These are phyloP conservation scores for Calliphora vomitoria DNA, from an alignment of 2,888 invertebrate species.

Conservation along the genomic window DNA sequence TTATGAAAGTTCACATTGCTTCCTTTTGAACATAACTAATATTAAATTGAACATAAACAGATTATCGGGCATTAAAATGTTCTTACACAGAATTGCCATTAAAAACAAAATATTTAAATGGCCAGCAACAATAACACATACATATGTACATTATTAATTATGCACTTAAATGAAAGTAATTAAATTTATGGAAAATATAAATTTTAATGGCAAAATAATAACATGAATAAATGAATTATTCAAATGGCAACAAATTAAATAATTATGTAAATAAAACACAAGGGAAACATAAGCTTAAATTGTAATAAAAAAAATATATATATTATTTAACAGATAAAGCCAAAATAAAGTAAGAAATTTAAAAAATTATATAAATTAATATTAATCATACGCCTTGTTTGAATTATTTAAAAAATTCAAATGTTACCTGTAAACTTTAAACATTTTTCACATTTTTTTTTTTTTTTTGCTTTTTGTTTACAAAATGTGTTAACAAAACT, in stretches of 20 bases:
- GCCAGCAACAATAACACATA: neutral
- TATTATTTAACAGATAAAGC: neutral
- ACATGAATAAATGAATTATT: conserved; percentile 9
- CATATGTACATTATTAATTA: conserved; percentile 13
- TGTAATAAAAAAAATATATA: neutral
- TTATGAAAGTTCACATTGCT: too few species aligned
- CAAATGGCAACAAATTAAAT: neutral
- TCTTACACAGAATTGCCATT: neutral
- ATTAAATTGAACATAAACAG: neutral
- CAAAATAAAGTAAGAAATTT: neutral
- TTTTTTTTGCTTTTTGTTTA: too few species aligned
- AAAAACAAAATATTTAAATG: neutral
- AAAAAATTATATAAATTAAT: neutral
- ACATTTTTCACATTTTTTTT: too few species aligned
- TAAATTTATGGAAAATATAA: conserved; percentile 4
- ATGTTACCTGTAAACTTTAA: neutral
- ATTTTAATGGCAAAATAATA: neutral
- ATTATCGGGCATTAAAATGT: neutral
- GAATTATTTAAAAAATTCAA: neutral
- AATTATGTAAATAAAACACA: neutral
- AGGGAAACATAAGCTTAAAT: neutral
- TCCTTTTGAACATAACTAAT: too few species aligned
- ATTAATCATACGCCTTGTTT: conserved; percentile 25
- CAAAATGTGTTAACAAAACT: too few species aligned
- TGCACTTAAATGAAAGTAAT: conserved; percentile 17